Conservation (phyloP, 1,140 invertebrate genomes). For the Bombus affinis region DNA sequence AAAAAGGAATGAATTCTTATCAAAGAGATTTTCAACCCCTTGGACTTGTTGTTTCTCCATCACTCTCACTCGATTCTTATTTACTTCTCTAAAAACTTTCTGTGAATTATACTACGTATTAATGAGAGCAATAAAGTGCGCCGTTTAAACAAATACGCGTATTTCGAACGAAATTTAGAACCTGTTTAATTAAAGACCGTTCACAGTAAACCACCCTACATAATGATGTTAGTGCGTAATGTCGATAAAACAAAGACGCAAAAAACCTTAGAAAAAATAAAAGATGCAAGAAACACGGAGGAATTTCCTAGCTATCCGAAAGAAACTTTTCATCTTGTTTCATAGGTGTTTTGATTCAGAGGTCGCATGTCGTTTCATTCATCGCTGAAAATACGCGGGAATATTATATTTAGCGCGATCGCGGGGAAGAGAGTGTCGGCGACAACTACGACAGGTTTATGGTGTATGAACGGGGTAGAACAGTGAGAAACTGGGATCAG, state of each 20-base stretch:
- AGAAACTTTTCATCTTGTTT: neutral
- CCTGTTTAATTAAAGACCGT: too few relatives aligned
- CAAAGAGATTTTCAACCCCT: too few relatives aligned
- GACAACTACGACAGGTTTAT: conserved; percentile 40
- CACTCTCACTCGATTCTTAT: too few relatives aligned
- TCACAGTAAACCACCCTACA: too few relatives aligned
- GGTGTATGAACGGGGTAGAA: conserved; percentile 26
- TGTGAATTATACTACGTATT: too few relatives aligned
- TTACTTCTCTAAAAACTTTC: too few relatives aligned
- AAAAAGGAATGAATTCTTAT: too few relatives aligned
- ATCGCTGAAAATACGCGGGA: conserved; percentile 57
- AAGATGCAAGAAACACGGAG: neutral
- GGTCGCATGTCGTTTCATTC: conserved; percentile 45
- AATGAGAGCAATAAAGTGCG: too few relatives aligned
- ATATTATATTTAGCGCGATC: conserved; percentile 56
- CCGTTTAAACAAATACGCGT: too few relatives aligned
- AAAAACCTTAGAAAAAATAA: neutral
- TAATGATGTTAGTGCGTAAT: neutral
- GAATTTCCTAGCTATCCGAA: neutral
- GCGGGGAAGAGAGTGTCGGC: conserved; percentile 18
- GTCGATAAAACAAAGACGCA: neutral
- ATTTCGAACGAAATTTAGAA: too few relatives aligned
- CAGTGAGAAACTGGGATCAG: conserved; percentile 17
- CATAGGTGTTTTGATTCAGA: neutral
- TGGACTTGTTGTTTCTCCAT: too few relatives aligned